These are phyloP conservation scores for Phenganax marumi DNA, from an alignment of 92 coral and sea anemone species.

Conservation along the genomic window DNA sequence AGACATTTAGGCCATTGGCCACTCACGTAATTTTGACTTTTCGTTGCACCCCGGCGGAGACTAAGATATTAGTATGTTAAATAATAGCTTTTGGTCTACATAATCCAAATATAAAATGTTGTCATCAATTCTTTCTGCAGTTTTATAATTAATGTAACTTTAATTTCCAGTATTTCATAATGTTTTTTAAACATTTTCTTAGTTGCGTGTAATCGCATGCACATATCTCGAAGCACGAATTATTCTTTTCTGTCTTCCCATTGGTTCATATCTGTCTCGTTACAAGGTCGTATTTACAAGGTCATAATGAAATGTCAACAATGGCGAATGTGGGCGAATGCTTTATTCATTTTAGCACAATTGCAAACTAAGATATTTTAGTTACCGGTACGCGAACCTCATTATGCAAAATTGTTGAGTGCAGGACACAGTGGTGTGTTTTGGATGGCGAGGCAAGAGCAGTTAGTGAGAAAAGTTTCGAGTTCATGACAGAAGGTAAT, in stretches of 20 bases:
- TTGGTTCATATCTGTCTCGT: slow-evolving; percentile 5
- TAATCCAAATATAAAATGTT: slow-evolving; percentile 3
- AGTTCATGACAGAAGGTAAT: slow-evolving; percentile 7
- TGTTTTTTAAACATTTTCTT: neutral
- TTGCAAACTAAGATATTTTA: slow-evolving; percentile 23
- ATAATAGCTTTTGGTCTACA: neutral
- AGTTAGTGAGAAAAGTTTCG: slow-evolving; percentile 14
- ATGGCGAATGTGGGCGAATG: slow-evolving; percentile 22
- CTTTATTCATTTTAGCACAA: slow-evolving; percentile 24
- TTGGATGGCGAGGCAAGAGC: slow-evolving; percentile 37
- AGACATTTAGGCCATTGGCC: slow-evolving; percentile 22
- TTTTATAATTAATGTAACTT: neutral
- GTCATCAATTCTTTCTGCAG: neutral
- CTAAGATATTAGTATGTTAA: neutral
- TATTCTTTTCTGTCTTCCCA: neutral
- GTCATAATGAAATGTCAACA: neutral
- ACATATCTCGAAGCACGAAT: neutral
- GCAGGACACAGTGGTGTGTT: slow-evolving; percentile 16
- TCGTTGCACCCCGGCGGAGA: slow-evolving; percentile 21
- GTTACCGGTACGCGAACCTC: slow-evolving; percentile 27
- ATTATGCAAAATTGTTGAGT: slow-evolving; percentile 33
- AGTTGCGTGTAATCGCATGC: slow-evolving; percentile 18
- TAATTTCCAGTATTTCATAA: neutral
- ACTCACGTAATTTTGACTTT: slow-evolving; percentile 14
- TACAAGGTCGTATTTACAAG: slow-evolving; percentile 7